Base-by-base conservation (phyloP, 2,888 invertebrate species). In the Ametastegia equiseti region DNA sequence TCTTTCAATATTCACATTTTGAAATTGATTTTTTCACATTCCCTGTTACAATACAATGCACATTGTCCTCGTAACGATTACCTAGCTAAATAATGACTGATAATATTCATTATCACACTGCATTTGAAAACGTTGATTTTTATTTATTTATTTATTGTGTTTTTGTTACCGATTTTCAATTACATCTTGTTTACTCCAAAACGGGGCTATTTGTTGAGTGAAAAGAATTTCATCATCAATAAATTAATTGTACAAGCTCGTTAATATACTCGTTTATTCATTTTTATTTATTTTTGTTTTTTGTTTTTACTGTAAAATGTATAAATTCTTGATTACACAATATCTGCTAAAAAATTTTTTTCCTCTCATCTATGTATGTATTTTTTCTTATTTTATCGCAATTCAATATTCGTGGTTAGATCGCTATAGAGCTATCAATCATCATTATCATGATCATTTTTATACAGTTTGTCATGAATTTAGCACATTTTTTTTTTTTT, bases 41-140 rank as follows among this genome's bases (percentile, higher is more conserved):
- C 36, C 39, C 3, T 36, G 4, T 30, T 54, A 75, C 19, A 75
- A 15, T 75, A 54, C 39, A 75, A 57, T 54, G 23, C 54, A 57
- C 57, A 54, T 75, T 57, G 57, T 54, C 71, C 27, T 71, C 45
- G 27, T 45, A 47, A 39, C 13, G n/a, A 27, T 75, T 19, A 19
- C 15, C 54, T 75, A 75, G 19, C 15, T 27, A 47, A 71, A 27
- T 30, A 47, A 47, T 71, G 47, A 71, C 47, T 71, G 47, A 27
- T 71, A 47, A 71, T 67, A n/a, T 5, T 13, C 47, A 47, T 71
- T 23, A 65, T 65, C 11, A 39, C 65, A 39, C 39, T 65, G 65
- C 19, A 57, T 27, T 19, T n/a, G 50, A 50, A n/a, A 2, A 57
- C 27, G 19, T 57, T 2, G 19, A 30, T 27, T 23, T 65, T 15